Evolutionary conservation across 2,888 invertebrate genomes (phyloP), one percentile per base, ranked within the genome.

Genomic region (Dryadula phaetusa): DNA sequence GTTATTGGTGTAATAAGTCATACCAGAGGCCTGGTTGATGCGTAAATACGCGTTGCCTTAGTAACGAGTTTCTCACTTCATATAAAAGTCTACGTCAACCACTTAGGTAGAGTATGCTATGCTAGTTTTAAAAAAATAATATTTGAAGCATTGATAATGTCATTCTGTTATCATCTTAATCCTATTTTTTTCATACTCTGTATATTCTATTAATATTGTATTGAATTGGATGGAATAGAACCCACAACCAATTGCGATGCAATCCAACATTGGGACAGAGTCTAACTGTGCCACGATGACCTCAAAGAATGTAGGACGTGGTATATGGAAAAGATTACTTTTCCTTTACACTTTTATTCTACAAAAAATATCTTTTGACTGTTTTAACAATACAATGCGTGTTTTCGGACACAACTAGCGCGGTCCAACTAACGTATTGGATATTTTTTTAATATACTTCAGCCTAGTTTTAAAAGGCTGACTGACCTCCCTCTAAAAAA

Each of bases 371-470:
- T 52, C 28, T 32, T 32, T 52, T 52, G 28, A 32, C 4, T 52
- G 37, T 32, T 16, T 16, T 16, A 52, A 52, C 49, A 28, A 28
- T 28, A 52, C 28, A 16, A 10, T 28, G 10, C 28, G 28, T 28
- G 12, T 52, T 16, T 28, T 28, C 52, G 28, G 52, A 52, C 52
- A 16, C 16, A 32, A 28, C 28, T 28, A 18, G 52, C 28, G 10
- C 16, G 28, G 52, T 28, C 52, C 52, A 5, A 52, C 16, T 28
- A n/a, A 8, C n/a, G 49, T 18, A 52, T 52, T 22, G 37, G 37
- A 22, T 37, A 54, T 54, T 54, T 37, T 37, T 54, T 54, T 14
- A 54, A 37, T 37, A 37, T 52, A 32, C 18, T 52, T 32, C 52
- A 52, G 12, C 32, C 18, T 10, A 52, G 28, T 52, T 52, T 28